Conservation (phyloP, 1,140 invertebrate species). For the Heliconius nattereri region DNA sequence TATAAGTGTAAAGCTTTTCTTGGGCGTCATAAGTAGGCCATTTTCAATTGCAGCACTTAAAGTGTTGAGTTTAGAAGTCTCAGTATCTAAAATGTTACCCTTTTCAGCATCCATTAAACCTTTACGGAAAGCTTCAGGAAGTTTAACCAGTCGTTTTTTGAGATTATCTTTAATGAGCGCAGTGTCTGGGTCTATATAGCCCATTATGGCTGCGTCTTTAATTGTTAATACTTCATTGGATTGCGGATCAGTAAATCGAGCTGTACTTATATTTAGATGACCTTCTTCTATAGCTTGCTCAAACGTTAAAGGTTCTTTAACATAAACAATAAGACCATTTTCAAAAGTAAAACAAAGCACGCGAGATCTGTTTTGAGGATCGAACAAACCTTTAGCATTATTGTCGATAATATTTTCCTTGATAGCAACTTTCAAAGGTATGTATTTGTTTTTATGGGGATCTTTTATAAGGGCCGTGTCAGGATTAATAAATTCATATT, state of each 20-base stretch:
- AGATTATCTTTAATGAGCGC: conserved; percentile 93
- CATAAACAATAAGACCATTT: conserved; percentile 86
- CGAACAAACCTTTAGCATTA: conserved; percentile 84
- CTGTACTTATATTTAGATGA: conserved; percentile 86
- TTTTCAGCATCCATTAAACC: conserved; percentile 94
- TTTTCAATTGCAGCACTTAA: conserved; percentile 88
- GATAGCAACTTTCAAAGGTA: conserved; percentile 87
- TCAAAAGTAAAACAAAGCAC: conserved; percentile 88
- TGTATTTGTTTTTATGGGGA: conserved; percentile 87
- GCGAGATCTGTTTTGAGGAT: conserved; percentile 84
- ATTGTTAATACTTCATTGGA: conserved; percentile 87
- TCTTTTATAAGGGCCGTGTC: conserved; percentile 89
- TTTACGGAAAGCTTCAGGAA: conserved; percentile 92
- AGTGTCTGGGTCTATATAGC: conserved; percentile 93
- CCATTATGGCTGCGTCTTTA: conserved; percentile 90
- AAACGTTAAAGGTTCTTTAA: conserved; percentile 87
- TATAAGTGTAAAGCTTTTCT: conserved; percentile 88
- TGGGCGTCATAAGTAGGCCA: conserved; percentile 88
- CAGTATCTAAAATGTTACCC: conserved; percentile 90
- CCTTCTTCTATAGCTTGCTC: conserved; percentile 89
- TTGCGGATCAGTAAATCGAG: conserved; percentile 88
- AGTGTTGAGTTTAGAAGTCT: conserved; percentile 89
- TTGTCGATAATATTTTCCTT: conserved; percentile 87
- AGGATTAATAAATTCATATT: conserved; percentile 88
- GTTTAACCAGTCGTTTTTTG: conserved; percentile 90